phyloP scores from a whole-genome alignment of 37 sponge, comb jelly and placozoan species.

The Bolinopsis microptera region DNA sequence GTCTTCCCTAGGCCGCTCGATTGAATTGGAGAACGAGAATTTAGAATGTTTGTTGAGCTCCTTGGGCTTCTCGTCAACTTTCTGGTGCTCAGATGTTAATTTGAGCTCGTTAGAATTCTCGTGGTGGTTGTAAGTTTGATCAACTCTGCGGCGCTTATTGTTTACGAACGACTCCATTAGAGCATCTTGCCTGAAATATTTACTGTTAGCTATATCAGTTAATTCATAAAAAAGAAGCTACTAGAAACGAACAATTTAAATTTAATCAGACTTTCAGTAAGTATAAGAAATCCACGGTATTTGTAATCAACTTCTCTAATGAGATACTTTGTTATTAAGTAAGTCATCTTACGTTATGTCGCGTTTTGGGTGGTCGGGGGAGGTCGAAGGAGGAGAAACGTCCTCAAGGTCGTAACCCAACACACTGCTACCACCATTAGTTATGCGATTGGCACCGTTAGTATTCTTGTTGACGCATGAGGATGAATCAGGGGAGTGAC shows the following conservation, averaged over 20 bases:
- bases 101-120: background rate
- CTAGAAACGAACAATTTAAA: too few relatives aligned
- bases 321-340: too few relatives aligned
- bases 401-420: constrained; percentile 50
- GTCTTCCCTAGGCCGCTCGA: background rate
- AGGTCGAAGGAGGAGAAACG: constrained; percentile 43
- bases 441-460: background rate
- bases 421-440: constrained; percentile 7
- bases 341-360: constrained; percentile 52
- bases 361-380: constrained; percentile 29
- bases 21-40: background rate
- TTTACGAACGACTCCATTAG: constrained; percentile 39
- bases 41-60: constrained; percentile 1
- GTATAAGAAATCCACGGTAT: too few relatives aligned
- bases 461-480: background rate
- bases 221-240: background rate
- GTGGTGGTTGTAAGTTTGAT: background rate
- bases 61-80: background rate
- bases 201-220: background rate
- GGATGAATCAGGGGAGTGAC: constrained; percentile 54
- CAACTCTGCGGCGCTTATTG: constrained; percentile 34
- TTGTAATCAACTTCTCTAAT: too few relatives aligned
- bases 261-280: too few relatives aligned
- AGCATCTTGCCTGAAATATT: background rate
- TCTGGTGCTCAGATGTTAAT: background rate